phyloP scores from a whole-genome alignment of 2,888 invertebrate genomes.

The Ashinkailepas kermadecensis region DNA sequence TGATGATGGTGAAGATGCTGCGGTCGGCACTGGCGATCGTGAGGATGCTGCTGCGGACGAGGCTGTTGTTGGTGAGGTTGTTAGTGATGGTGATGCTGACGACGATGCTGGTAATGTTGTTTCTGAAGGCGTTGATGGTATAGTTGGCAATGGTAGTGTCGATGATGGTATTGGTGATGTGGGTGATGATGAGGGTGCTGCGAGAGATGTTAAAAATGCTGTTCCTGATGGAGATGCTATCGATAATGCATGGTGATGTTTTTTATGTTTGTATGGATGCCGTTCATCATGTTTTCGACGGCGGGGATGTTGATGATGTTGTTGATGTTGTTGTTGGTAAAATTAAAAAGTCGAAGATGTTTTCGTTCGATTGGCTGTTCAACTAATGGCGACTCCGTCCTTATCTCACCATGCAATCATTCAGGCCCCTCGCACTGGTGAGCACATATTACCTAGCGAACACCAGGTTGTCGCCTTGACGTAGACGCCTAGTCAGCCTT shows the following conservation, averaged over 20 bases:
- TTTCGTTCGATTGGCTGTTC: no score
- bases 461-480: no score
- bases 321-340: neutral
- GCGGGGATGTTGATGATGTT: neutral
- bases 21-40: neutral
- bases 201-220: neutral
- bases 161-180: neutral
- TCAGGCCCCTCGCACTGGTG: no score
- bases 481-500: no score
- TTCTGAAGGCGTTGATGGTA: neutral
- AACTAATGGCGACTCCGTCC: no score
- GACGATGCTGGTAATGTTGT: neutral
- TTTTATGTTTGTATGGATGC: neutral
- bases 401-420: no score
- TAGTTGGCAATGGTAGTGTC: neutral
- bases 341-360: no score
- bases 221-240: neutral
- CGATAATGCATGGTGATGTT: no score
- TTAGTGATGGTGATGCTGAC: no score
- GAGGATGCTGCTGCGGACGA: no score
- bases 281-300: neutral
- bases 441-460: no score
- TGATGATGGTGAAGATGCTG: slow-evolving; percentile 1
- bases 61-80: no score
- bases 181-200: slow-evolving; percentile 2